Conservation (phyloP, 2,113 vertebrate species). For the Geothlypis trichas region DNA sequence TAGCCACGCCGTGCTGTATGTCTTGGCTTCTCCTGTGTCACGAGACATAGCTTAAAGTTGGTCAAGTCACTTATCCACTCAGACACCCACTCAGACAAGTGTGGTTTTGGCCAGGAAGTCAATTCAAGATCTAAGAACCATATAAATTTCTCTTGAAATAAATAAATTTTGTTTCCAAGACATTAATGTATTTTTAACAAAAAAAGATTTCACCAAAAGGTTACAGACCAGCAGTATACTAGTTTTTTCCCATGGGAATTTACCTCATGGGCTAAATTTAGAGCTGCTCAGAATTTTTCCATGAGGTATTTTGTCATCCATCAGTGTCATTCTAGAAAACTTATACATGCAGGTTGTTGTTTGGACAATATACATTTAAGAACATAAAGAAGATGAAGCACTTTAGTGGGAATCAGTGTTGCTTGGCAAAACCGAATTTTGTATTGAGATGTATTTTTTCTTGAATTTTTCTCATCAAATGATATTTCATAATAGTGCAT, state of each 20-base stretch:
- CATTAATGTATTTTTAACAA: not conserved
- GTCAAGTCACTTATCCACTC: not conserved
- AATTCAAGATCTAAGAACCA: not conserved
- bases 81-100: not conserved
- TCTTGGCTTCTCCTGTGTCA: not conserved
- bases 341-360: not conserved
- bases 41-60: not conserved
- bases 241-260: not conserved
- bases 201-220: not conserved
- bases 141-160: not conserved
- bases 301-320: not conserved
- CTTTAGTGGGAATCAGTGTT: not conserved
- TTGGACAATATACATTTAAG: not conserved
- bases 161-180: not conserved
- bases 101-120: not conserved
- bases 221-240: not conserved
- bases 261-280: not conserved
- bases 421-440: not conserved
- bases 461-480: not conserved
- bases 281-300: not conserved
- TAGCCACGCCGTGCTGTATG: not conserved
- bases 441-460: not conserved
- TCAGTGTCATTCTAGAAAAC: not conserved
- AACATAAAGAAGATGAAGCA: not conserved
- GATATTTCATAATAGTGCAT: not conserved